phyloP scores from a whole-genome alignment of 2,888 invertebrate species.

The Rhopalosiphum nymphaeae region DNA sequence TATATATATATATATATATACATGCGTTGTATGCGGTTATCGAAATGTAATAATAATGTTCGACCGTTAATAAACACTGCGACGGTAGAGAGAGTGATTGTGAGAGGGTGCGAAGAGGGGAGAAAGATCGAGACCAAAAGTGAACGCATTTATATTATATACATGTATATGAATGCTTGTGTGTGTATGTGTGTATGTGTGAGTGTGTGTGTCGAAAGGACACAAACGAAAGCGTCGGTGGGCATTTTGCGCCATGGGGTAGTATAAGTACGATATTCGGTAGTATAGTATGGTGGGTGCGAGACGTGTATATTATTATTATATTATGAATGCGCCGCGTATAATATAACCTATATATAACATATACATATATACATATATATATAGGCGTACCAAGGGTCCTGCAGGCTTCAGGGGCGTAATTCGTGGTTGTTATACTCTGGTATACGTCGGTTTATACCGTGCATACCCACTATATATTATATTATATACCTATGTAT shows the following conservation, averaged over 20 bases:
- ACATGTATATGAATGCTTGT: not conserved
- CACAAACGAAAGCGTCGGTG: slow-evolving; percentile 50
- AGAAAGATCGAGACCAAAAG: not conserved
- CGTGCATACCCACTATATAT: not conserved
- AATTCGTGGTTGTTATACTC: slow-evolving; percentile 62
- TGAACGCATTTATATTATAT: not conserved
- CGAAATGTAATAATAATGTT: slow-evolving; percentile 62
- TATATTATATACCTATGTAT: slow-evolving; percentile 1
- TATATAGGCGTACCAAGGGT: slow-evolving; percentile 32
- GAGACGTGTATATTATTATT: slow-evolving; percentile 59
- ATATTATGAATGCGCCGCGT: slow-evolving; percentile 4
- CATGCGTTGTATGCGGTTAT: slow-evolving; percentile 35
- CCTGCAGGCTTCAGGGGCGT: slow-evolving; percentile 49
- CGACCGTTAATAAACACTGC: slow-evolving; percentile 65
- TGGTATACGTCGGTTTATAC: slow-evolving; percentile 36
- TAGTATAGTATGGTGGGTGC: slow-evolving; percentile 30
- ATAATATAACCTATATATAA: slow-evolving; percentile 3
- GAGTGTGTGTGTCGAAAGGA: slow-evolving; percentile 18
- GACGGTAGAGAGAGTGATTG: slow-evolving; percentile 54
- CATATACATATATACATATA: not conserved
- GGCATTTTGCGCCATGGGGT: slow-evolving; percentile 18
- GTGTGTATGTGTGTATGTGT: not conserved
- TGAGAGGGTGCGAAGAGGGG: slow-evolving; percentile 54
- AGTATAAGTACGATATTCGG: slow-evolving; percentile 8
- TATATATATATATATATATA: not conserved